These are phyloP conservation scores for Hartigia nigra DNA, from an alignment of 2,888 invertebrate species.

Conservation along the genomic window DNA sequence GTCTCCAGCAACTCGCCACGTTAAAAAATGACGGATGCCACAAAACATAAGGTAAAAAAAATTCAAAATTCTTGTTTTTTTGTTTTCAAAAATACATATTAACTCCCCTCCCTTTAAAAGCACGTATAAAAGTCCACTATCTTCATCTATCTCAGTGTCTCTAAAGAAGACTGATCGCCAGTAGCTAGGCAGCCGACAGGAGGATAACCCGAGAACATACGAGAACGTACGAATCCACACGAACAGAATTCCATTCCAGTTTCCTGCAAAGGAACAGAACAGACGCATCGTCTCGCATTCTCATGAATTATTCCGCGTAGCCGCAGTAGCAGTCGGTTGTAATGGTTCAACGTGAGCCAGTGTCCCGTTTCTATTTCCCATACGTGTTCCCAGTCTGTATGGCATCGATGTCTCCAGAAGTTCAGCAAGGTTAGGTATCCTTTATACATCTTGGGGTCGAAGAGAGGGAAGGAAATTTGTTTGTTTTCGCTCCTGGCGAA, in stretches of 20 bases:
- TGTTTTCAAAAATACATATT: neutral
- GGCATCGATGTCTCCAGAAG: neutral
- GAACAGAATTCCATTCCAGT: neutral
- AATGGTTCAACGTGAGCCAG: slow-evolving; percentile 26
- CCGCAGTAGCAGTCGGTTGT: no score
- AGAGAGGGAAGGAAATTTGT: slow-evolving; percentile 1
- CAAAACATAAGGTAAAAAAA: neutral
- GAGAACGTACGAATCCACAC: neutral
- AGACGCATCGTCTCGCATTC: slow-evolving; percentile 18
- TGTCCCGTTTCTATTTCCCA: neutral
- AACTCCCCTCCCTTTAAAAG: neutral
- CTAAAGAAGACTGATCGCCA: neutral
- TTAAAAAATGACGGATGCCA: neutral
- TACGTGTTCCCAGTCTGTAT: neutral
- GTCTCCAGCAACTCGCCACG: slow-evolving; percentile 18
- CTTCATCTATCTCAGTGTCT: neutral
- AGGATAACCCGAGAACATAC: neutral
- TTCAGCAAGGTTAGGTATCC: neutral
- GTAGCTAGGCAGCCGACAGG: neutral
- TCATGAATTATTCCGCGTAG: slow-evolving; percentile 42
- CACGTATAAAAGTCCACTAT: neutral
- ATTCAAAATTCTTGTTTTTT: no score
- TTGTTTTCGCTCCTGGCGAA: slow-evolving; percentile 1
- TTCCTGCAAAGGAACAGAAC: neutral
- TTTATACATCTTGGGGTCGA: neutral